A percentile compares a stretch with the other conserved stretches of the same genome.
Evolutionary conservation across 1,140 invertebrate genomes (phyloP).

Genomic region (Batillaria attramentaria): DNA sequence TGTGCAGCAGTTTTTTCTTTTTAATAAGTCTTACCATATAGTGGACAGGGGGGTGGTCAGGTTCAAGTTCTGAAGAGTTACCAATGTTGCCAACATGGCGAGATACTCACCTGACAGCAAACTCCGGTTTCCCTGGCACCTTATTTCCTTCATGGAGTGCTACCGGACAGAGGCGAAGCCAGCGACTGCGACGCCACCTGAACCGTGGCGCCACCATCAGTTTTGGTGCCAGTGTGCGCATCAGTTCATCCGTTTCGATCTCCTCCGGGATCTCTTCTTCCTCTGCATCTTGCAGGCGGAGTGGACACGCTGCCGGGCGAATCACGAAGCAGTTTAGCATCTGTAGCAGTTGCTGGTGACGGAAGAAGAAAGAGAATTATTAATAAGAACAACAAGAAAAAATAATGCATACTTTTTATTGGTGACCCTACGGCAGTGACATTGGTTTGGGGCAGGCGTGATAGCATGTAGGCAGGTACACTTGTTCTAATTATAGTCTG

Average conservation of each 20-base stretch:
- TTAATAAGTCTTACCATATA: too few species aligned
- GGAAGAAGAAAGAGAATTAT: too few species aligned
- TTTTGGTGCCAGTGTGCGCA: slow-evolving; percentile 62
- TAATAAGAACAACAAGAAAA: too few species aligned
- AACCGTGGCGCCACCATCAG: slow-evolving; percentile 67
- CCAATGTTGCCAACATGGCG: neutral
- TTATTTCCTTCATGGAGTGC: slow-evolving; percentile 69
- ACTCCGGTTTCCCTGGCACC: slow-evolving; percentile 68
- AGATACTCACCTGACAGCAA: slow-evolving; percentile 69
- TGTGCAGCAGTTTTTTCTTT: too few species aligned
- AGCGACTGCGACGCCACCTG: slow-evolving; percentile 69
- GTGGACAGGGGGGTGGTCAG: too few species aligned
- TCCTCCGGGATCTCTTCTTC: slow-evolving; percentile 69
- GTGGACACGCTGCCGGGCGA: slow-evolving; percentile 66
- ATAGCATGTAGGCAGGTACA: too few species aligned
- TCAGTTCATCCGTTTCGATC: slow-evolving; percentile 69
- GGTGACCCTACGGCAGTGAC: too few species aligned
- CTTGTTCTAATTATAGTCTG: too few species aligned
- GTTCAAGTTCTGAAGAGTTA: too few species aligned
- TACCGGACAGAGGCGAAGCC: slow-evolving; percentile 69
- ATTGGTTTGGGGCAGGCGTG: too few species aligned
- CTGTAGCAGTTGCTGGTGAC: slow-evolving; percentile 67
- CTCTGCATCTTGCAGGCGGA: slow-evolving; percentile 64
- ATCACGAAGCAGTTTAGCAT: slow-evolving; percentile 67
- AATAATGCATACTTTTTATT: too few species aligned